Conservation (phyloP, 2,888 invertebrate species). For the Leptopterna dolabrata region DNA sequence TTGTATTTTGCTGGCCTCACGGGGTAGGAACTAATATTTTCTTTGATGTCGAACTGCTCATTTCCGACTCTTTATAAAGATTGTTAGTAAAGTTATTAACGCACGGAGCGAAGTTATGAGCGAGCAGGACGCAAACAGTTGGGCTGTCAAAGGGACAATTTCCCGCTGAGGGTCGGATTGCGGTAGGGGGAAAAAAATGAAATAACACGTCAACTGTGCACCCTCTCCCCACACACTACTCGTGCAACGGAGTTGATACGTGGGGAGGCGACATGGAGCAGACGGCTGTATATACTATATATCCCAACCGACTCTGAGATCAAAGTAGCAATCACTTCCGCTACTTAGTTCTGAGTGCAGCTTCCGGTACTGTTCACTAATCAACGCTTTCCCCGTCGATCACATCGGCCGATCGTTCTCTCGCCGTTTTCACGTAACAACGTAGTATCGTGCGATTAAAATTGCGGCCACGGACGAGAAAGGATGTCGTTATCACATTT, state of each 20-base stretch:
- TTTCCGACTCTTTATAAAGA: neutral
- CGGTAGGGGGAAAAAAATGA: neutral
- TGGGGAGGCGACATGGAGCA: neutral
- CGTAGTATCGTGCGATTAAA: neutral
- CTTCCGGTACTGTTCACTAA: neutral
- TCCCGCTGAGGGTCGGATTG: neutral
- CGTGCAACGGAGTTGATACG: neutral
- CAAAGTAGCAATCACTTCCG: constrained; percentile 53
- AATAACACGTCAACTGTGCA: neutral
- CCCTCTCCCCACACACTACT: neutral
- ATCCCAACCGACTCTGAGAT: constrained; percentile 43
- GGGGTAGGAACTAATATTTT: too few species aligned
- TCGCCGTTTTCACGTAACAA: neutral
- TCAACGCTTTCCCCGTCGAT: constrained; percentile 21
- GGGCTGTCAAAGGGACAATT: neutral
- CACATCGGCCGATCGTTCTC: neutral
- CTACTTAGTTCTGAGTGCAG: constrained; percentile 39
- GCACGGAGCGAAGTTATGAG: neutral
- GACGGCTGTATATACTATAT: neutral
- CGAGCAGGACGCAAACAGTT: neutral
- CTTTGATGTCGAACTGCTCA: neutral
- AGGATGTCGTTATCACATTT: too few species aligned
- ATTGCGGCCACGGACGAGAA: neutral
- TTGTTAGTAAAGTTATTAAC: neutral
- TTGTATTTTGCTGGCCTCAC: too few species aligned